A percentile compares a stretch with the other conserved stretches of the same genome.
These are phyloP conservation scores for Aspidiotus rigidus DNA, from an alignment of 2,888 invertebrate genomes.

Conservation along the genomic window DNA sequence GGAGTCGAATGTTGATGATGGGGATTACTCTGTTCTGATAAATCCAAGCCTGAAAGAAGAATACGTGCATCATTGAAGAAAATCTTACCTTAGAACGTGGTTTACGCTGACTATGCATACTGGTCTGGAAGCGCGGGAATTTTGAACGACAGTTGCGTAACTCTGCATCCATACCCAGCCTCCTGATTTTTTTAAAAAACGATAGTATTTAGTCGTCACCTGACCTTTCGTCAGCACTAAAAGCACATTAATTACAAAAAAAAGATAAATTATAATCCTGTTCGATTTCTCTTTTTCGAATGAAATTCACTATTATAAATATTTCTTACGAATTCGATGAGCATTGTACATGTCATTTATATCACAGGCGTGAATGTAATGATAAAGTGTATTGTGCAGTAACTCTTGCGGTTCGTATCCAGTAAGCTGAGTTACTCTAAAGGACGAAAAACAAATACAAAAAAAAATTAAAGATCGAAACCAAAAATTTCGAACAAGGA, in stretches of 20 bases:
- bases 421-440: constrained; percentile 82
- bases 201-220: constrained; percentile 92
- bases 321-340: constrained; percentile 81
- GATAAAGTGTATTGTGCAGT: constrained; percentile 93
- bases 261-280: constrained; percentile 18
- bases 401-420: constrained; percentile 96
- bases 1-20: no score
- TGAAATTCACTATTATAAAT: background rate
- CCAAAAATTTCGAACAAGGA: no score
- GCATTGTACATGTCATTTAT: constrained; percentile 77
- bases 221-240: constrained; percentile 89
- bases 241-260: constrained; percentile 33
- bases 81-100: constrained; percentile 73
- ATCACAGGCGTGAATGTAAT: constrained; percentile 89
- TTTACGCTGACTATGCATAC: constrained; percentile 96
- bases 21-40: no score
- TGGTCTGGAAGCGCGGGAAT: constrained; percentile 85
- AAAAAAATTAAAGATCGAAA: no score
- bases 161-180: constrained; percentile 99
- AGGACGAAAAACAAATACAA: no score
- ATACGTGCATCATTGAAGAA: background rate
- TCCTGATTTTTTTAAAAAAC: constrained; percentile 87
- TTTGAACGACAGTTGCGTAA: constrained; percentile 94
- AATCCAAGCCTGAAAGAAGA: no score
- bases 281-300: background rate